phyloP scores from a whole-genome alignment of 1,140 invertebrate genomes.

The Chironomus striatipennis region DNA sequence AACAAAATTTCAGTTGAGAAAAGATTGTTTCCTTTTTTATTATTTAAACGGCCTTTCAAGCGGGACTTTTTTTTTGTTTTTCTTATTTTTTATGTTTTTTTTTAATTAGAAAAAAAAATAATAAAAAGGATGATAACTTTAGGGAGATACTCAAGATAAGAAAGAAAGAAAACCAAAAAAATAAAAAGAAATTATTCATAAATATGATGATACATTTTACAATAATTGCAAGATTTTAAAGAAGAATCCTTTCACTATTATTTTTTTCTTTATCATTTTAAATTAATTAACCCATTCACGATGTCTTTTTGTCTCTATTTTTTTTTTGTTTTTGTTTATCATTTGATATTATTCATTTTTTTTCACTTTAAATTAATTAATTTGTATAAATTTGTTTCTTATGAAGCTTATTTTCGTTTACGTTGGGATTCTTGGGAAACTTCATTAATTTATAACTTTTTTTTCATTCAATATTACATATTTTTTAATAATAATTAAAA shows the following conservation, averaged over 20 bases:
- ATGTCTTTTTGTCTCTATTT: not conserved
- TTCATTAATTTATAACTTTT: not conserved
- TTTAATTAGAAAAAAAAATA: not conserved
- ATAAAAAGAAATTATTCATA: not conserved
- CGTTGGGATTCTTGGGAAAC: constrained; percentile 5
- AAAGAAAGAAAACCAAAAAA: not conserved
- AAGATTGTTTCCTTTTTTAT: constrained; percentile 11
- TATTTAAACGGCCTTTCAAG: constrained; percentile 1
- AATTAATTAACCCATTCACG: not conserved
- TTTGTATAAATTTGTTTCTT: constrained; percentile 4
- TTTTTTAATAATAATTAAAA: too few species aligned
- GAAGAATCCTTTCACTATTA: not conserved
- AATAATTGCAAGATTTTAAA: not conserved
- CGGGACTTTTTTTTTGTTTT: not conserved
- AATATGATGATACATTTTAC: not conserved
- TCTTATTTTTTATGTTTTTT: too few species aligned
- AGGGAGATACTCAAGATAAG: not conserved
- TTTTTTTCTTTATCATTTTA: too few species aligned
- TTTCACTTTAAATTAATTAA: not conserved
- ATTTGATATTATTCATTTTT: constrained; percentile 7
- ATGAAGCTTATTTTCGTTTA: not conserved
- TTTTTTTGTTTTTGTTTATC: too few species aligned
- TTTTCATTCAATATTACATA: not conserved
- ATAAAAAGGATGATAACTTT: not conserved
- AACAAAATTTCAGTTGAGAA: not conserved